phyloP scores from a whole-genome alignment of 2,888 invertebrate genomes.

The Alloscopus bannaensis region DNA sequence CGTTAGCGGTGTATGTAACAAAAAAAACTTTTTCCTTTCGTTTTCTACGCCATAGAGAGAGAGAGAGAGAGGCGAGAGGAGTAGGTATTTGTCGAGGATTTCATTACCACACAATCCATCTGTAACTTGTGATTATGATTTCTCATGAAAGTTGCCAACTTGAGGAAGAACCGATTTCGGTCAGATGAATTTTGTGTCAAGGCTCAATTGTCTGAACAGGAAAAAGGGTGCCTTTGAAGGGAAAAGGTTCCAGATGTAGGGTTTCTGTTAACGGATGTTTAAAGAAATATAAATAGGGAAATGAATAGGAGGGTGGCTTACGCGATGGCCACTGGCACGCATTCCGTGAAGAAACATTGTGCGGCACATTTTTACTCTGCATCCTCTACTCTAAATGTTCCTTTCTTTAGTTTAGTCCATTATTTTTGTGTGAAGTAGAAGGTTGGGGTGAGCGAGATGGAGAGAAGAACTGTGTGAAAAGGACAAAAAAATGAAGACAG shows the following conservation, averaged over 20 bases:
- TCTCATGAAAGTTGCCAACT: slow-evolving; percentile 15
- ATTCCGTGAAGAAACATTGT: neutral
- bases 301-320: slow-evolving; percentile 12
- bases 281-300: slow-evolving; percentile 32
- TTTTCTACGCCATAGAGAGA: too few species aligned
- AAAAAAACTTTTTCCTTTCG: slow-evolving; percentile 37
- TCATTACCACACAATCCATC: slow-evolving; percentile 4
- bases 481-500: too few species aligned
- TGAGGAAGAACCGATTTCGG: slow-evolving; percentile 19
- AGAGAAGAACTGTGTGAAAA: too few species aligned
- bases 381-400: neutral
- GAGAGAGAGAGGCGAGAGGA: neutral
- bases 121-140: slow-evolving; percentile 14
- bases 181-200: slow-evolving; percentile 4
- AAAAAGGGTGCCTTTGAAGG: slow-evolving; percentile 24
- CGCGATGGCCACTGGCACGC: neutral
- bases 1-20: neutral
- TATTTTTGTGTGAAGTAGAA: neutral
- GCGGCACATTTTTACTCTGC: neutral
- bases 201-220: slow-evolving; percentile 21
- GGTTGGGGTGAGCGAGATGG: too few species aligned
- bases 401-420: neutral
- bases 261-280: slow-evolving; percentile 55
- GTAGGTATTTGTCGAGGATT: neutral
- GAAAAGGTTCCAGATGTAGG: slow-evolving; percentile 42